Evolutionary conservation across 92 coral and sea anemone species (phyloP), one percentile per base, ranked within the genome.

Genomic region (Plumapathes pennacea): DNA sequence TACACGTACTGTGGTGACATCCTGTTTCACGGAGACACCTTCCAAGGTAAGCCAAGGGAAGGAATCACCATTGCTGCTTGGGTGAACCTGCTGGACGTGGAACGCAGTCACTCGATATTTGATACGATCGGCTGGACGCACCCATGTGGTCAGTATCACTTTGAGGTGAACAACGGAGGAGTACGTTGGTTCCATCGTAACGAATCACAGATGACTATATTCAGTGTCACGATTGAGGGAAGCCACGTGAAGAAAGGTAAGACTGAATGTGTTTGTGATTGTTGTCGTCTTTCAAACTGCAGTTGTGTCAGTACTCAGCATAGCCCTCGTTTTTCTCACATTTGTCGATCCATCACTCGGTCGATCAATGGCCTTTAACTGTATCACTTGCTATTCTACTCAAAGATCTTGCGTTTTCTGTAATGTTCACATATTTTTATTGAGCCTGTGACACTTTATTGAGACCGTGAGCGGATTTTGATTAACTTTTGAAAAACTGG

Each of bases 131-230:
- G 99, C 4, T 68, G 74, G 39, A 81, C 83, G 10, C 99, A 94
- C 33, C 69, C 57, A n/a, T 89, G 96, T 39, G 99, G 99, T 0
- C 99, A 94, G 57, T 94, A 80, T 53, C 99, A 94, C 76, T 88
- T 94, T 46, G 99, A 94, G 40, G 82, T 89, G 6, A 88, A 80
- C 74, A 85, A 94, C 34, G 99, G 99, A 15, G 74, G 68, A 20
- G 83, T 94, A 13, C 96, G 99, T 43, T 94, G 96, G 96, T 94
- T 94, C 62, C 99, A 94, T 60, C 85, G 99, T 21, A 94, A 94
- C 60, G 96, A 89, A 62, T 80, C 89, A 13, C 98, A 92, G 29
- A 67, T 51, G 29, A 94, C 95, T 25, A 76, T 88, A 68, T 88
- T 88, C 46, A 81, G 88, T 29, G 71, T 71, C 60, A 90, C 85